Base-by-base conservation (phyloP, 1,140 invertebrate genomes). In the Nasonia longicornis region DNA sequence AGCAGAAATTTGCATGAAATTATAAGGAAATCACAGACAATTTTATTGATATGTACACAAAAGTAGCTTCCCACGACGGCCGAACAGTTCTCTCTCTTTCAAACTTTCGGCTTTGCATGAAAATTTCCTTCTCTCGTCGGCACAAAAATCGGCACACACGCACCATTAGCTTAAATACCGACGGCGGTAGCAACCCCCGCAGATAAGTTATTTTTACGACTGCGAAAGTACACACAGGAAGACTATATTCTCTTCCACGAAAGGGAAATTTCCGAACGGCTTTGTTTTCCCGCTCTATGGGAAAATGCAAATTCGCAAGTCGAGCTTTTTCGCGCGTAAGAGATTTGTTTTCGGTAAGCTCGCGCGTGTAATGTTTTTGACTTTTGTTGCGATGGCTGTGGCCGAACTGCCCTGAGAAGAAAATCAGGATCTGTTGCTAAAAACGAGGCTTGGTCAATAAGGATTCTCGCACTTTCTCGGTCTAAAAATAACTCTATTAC, bases 161-260 rank as follows among this genome's bases (percentile, higher is more conserved):
- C 16, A 58, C 6, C 7, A 58, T 58, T 58, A 58, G 20, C 16
- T 58, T 58, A 58, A 58, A 48, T 48, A 66, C 31, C 74, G 31
- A 35, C 31, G 10, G 31, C 20, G 6, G 31, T 10, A 16, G 38
- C 69, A 70, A 63, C 31, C 26, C 52, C 52, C 52, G 20, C 52
- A n/a, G 52, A 35, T 26, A 76, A 66, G 74, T 76, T 26, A 76
- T 26, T 66, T 38, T 76, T 3, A 38, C 7, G 29, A 31, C 22
- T 20, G 74, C 8, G 31, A 42, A 66, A 76, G 20, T 64, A 58
- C 38, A 35, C 16, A 63, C 63, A 64, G 64, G 31, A 64, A 76
- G 74, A 76, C 38, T 66, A 76, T 66, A 76, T 76, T 76, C n/a
- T 42, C 58, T 64, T 76, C 58, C 64, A n/a, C 14, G 58, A 76